Conservation (phyloP, 2,797 vertebrate species). For the Trachops cirrhosus region DNA sequence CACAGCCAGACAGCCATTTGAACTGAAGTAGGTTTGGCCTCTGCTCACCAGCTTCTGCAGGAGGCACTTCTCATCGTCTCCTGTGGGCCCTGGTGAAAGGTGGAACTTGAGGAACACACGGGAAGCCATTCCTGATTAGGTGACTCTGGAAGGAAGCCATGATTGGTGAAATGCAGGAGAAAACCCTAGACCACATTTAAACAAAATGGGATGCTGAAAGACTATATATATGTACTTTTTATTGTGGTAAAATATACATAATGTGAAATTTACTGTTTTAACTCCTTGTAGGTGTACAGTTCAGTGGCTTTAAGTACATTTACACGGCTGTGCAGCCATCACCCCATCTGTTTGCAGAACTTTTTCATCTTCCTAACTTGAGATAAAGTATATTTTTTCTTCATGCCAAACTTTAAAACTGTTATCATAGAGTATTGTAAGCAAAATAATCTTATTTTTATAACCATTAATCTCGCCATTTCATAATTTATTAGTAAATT, state of each 20-base stretch:
- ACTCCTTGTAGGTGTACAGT: background rate
- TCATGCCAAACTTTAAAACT: background rate
- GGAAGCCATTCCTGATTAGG: background rate
- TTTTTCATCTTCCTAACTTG: background rate
- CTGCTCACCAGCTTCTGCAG: background rate
- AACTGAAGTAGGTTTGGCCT: background rate
- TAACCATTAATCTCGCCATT: background rate
- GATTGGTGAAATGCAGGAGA: constrained; percentile 42
- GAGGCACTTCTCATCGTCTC: background rate
- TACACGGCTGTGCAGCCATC: background rate
- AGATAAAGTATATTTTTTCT: background rate
- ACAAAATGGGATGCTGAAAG: background rate
- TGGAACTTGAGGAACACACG: background rate
- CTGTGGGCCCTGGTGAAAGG: background rate
- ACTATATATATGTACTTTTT: background rate
- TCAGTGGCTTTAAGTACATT: background rate
- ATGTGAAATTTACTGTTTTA: background rate
- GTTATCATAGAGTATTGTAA: background rate
- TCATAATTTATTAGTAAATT: background rate
- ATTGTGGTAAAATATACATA: background rate
- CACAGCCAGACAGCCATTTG: background rate
- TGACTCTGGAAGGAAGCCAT: background rate
- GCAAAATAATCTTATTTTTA: background rate
- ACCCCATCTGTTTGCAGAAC: background rate
- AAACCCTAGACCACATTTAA: background rate